These are phyloP conservation scores for Eumeta japonica DNA, from an alignment of 1,140 invertebrate genomes.

Conservation along the genomic window DNA sequence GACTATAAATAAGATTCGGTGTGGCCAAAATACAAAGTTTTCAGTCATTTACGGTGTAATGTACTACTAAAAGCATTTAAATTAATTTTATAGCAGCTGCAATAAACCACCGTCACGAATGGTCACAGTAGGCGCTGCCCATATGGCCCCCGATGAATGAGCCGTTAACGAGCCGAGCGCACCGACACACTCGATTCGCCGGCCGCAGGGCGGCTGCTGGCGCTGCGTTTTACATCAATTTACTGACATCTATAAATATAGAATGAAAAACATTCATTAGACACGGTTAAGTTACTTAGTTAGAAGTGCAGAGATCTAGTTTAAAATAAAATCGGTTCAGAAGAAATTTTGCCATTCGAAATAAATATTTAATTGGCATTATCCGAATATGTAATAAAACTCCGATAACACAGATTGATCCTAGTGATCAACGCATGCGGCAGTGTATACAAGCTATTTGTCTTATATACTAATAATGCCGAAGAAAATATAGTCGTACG, in stretches of 20 bases:
- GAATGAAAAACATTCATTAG: too few relatives aligned
- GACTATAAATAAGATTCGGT: constrained; percentile 27
- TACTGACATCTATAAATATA: not conserved
- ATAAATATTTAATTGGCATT: too few relatives aligned
- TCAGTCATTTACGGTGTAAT: constrained; percentile 34
- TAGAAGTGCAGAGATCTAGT: too few relatives aligned
- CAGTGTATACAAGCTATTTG: too few relatives aligned
- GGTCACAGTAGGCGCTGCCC: constrained; percentile 14
- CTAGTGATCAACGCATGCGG: too few relatives aligned
- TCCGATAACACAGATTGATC: too few relatives aligned
- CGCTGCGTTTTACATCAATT: not conserved
- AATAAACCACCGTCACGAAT: constrained; percentile 10
- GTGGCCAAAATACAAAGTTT: constrained; percentile 30
- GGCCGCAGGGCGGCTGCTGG: not conserved
- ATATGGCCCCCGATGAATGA: constrained; percentile 37
- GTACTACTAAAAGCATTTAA: too few relatives aligned
- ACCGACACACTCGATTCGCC: constrained; percentile 1
- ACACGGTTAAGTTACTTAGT: too few relatives aligned
- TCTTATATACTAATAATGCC: too few relatives aligned
- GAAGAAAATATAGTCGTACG: too few relatives aligned
- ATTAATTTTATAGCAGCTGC: too few relatives aligned
- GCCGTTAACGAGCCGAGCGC: constrained; percentile 26
- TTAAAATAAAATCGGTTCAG: constrained; percentile 1
- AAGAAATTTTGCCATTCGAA: constrained; percentile 2
- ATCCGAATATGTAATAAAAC: too few relatives aligned